Evolutionary conservation across 92 coral and sea anemone genomes (phyloP), one percentile per base, ranked within the genome.

Genomic region (Porites lobata): DNA sequence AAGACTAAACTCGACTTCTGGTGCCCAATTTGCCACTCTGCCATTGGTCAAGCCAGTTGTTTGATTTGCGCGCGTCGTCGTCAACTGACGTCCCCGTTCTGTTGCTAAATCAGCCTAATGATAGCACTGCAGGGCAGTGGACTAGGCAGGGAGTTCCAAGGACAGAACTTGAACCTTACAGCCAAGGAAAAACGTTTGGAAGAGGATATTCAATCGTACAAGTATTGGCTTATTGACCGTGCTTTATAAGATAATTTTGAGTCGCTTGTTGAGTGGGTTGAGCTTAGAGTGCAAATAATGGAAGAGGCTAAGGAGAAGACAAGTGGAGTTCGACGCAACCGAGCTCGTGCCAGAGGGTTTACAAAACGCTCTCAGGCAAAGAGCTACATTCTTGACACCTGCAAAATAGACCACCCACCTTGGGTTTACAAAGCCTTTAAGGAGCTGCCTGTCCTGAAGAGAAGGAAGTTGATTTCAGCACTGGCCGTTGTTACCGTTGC

Each of bases 391-490:
- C 3, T 29, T 29, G 38, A 29, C 38, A 29, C 38, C 38, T 29
- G 9, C 64, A 59, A 59, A 17, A 11, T 10, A 17, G 18, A 59
- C 64, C 64, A 59, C 18, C 64, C 64, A 59, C 64, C 64, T 11
- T 59, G 64, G 64, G 64, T 59, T 10, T 59, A 6, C 64, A 5
- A 59, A 59, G 64, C 64, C 9, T 59, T 59, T 59, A 22, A 22
- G 24, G 24, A 22, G 24, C 24, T 22, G 24, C 24, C 24, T 22
- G 24, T 85, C 6, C 58, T 54, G 2, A 53, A 75, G 38, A 85
- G 89, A 1, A 85, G 76, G 24, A 83, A 85, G 24, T 17, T 75
- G 29, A 85, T 85, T 24, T 67, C 12, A 58, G 29, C 14, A 24
- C 69, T 8, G 10, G 81, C 6, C 89, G 24, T 22, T 22, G 89